Evolutionary conservation across 2,888 invertebrate genomes (phyloP).

Genomic region (Drosophila antonietae): DNA sequence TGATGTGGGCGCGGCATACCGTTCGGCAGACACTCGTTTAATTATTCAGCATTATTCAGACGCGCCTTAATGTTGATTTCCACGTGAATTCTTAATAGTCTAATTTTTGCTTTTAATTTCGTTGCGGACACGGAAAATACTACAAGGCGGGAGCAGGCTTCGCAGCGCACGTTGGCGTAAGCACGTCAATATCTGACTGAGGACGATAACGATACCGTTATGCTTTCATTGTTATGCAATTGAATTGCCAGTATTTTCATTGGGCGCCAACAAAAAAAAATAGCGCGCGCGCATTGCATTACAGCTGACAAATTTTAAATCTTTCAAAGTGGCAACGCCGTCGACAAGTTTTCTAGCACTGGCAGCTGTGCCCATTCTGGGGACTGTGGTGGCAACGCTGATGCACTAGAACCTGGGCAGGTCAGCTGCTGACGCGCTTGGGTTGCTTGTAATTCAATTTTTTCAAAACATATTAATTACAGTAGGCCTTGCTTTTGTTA

Average conservation of each 20-base stretch:
- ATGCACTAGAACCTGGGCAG: slow-evolving; percentile 5
- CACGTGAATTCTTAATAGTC: slow-evolving; percentile 41
- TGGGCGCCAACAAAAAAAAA: slow-evolving; percentile 58
- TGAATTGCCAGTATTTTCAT: slow-evolving; percentile 68
- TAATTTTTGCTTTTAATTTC: slow-evolving; percentile 19
- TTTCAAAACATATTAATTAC: slow-evolving; percentile 36
- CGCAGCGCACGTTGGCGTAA: slow-evolving; percentile 55
- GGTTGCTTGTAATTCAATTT: slow-evolving; percentile 65
- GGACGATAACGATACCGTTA: slow-evolving; percentile 74
- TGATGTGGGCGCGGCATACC: slow-evolving; percentile 60
- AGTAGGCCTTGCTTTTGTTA: background rate
- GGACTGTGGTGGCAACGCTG: slow-evolving; percentile 35
- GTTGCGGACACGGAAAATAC: slow-evolving; percentile 35
- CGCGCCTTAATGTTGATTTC: slow-evolving; percentile 34
- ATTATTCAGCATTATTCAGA: slow-evolving; percentile 68
- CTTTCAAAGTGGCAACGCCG: slow-evolving; percentile 3
- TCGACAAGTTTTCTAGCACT: slow-evolving; percentile 28
- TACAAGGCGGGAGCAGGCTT: slow-evolving; percentile 39
- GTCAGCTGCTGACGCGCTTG: slow-evolving; percentile 68
- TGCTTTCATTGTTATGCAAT: slow-evolving; percentile 71
- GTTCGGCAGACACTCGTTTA: slow-evolving; percentile 35
- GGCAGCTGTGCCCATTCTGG: no score
- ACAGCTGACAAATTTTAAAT: slow-evolving; percentile 56
- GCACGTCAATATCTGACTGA: slow-evolving; percentile 79
- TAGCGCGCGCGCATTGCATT: slow-evolving; percentile 49